Conservation (phyloP, 2,888 invertebrate genomes). For the Chydorus sphaericus region DNA sequence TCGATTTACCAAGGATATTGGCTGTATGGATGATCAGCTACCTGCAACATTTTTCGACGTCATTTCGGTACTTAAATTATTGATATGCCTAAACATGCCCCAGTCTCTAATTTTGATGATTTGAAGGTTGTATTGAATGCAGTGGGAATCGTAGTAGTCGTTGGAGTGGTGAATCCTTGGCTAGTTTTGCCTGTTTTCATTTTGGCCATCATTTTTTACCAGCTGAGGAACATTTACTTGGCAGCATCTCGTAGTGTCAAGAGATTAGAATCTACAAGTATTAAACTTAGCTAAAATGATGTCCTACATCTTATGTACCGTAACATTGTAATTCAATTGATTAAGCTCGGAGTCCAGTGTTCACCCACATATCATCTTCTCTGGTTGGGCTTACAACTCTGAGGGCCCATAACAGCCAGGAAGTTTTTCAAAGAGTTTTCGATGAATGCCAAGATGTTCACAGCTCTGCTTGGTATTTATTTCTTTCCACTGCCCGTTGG, state of each 20-base stretch:
- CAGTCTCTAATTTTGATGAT: neutral
- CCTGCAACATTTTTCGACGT: constrained; percentile 42
- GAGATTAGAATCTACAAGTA: constrained; percentile 35
- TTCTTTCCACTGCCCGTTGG: constrained; percentile 76
- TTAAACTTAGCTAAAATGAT: constrained; percentile 12
- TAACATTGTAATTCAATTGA: neutral
- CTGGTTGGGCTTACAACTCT: constrained; percentile 61
- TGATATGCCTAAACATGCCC: neutral
- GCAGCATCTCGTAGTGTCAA: constrained; percentile 33
- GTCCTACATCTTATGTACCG: neutral
- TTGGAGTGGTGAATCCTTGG: constrained; percentile 31
- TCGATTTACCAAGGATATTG: constrained; percentile 71
- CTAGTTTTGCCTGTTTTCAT: constrained; percentile 27
- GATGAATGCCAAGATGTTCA: constrained; percentile 35
- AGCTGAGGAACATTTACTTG: constrained; percentile 31
- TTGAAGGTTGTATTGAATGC: constrained; percentile 21
- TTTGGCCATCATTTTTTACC: constrained; percentile 28
- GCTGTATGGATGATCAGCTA: constrained; percentile 56
- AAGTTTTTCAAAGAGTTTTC: constrained; percentile 29
- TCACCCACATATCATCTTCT: constrained; percentile 59
- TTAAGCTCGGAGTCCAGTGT: constrained; percentile 36
- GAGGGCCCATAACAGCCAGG: constrained; percentile 33
- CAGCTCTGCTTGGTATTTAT: constrained; percentile 82
- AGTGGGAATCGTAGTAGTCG: constrained; percentile 33
- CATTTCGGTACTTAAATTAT: constrained; percentile 19